A percentile compares a stretch with the other conserved stretches of the same genome.
Conservation (phyloP, 2,888 invertebrate genomes). For the Platycheirus albimanus region DNA sequence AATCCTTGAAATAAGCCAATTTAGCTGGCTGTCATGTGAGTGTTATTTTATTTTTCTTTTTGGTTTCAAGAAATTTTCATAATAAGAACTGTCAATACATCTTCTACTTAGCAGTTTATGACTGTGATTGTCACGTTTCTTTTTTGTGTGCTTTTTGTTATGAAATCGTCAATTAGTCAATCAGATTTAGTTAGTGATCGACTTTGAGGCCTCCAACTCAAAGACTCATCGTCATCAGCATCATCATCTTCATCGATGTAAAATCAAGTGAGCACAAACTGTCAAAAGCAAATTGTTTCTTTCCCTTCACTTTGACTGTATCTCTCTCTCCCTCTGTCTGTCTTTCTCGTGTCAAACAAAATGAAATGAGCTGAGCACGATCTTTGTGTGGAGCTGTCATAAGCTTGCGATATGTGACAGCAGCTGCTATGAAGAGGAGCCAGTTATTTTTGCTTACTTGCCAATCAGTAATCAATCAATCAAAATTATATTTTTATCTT, state of each 20-base stretch:
- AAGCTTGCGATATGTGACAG: slow-evolving; percentile 27
- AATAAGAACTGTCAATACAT: slow-evolving; percentile 35
- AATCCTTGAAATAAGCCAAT: slow-evolving; percentile 32
- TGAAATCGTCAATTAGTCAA: slow-evolving; percentile 53
- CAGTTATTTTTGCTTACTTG: slow-evolving; percentile 48
- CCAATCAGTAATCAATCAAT: slow-evolving; percentile 63
- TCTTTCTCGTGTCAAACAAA: background rate
- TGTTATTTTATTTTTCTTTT: background rate
- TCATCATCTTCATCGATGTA: slow-evolving; percentile 20
- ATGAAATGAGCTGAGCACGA: slow-evolving; percentile 47
- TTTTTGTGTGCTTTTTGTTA: slow-evolving; percentile 11
- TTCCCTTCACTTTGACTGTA: background rate
- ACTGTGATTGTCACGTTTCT: slow-evolving; percentile 37
- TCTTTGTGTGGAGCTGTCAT: slow-evolving; percentile 35
- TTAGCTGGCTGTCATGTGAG: slow-evolving; percentile 43
- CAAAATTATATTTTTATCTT: slow-evolving; percentile 41
- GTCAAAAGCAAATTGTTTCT: slow-evolving; percentile 45
- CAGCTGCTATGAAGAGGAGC: slow-evolving; percentile 4
- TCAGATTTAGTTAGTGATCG: slow-evolving; percentile 29
- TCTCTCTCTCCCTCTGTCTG: background rate
- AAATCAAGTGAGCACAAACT: slow-evolving; percentile 22
- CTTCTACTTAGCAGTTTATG: slow-evolving; percentile 19
- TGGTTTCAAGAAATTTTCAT: slow-evolving; percentile 29
- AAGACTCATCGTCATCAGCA: too few species aligned
- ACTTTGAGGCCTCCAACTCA: slow-evolving; percentile 28